These are phyloP conservation scores for Mya arenaria DNA, from an alignment of 1,140 invertebrate genomes.

Conservation along the genomic window DNA sequence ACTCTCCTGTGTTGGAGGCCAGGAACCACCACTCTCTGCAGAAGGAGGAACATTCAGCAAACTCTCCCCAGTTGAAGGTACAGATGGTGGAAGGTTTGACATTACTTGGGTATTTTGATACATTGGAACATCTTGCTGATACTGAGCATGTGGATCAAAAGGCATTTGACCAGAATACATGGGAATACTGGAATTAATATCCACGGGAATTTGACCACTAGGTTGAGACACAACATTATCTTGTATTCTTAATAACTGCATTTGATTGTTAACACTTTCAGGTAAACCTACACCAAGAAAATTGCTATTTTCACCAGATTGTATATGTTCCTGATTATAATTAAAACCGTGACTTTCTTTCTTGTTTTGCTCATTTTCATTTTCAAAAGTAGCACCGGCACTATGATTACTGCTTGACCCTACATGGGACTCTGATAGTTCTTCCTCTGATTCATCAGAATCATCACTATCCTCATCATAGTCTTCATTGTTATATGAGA, in stretches of 20 bases:
- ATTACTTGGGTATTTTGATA: neutral
- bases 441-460: conserved; percentile 24
- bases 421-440: neutral
- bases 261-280: conserved; percentile 5
- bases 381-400: conserved; percentile 23
- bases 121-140: neutral
- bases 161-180: neutral
- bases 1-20: neutral
- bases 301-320: neutral
- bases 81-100: neutral
- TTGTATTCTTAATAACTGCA: conserved; percentile 28
- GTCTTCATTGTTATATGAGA: conserved; percentile 21
- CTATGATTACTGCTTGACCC: neutral
- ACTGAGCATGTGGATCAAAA: neutral
- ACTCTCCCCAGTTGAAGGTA: neutral
- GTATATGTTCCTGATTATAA: neutral
- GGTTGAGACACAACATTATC: conserved; percentile 9
- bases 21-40: neutral
- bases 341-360: neutral
- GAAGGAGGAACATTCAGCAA: neutral
- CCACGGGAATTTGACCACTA: no score
- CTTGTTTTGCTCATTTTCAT: conserved; percentile 23
- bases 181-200: no score
- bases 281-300: no score
- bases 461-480: conserved; percentile 30